A percentile compares a stretch with the other conserved stretches of the same genome.
Evolutionary conservation across 2,113 vertebrate species (phyloP).

Genomic region (Mastomys coucha): DNA sequence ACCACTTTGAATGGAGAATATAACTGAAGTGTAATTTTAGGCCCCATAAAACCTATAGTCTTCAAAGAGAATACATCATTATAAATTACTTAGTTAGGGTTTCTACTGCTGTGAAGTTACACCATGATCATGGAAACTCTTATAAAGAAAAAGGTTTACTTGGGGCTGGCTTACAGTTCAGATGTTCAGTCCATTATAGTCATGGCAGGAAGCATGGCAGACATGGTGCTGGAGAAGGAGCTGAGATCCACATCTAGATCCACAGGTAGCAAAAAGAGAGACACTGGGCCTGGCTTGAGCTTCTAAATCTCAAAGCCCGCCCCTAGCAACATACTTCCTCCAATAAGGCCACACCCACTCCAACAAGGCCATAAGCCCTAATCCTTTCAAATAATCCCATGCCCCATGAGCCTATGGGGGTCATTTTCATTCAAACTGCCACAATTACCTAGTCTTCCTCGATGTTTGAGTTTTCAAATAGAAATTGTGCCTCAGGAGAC

Average conservation of each 20-base stretch:
- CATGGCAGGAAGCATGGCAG: background rate
- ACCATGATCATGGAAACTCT: background rate
- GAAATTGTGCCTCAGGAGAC: conserved; percentile 60
- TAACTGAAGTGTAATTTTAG: conserved; percentile 50
- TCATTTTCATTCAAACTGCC: background rate
- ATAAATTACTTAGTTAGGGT: background rate
- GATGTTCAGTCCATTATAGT: background rate
- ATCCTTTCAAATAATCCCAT: background rate
- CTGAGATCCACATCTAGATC: background rate
- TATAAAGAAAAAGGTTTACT: background rate
- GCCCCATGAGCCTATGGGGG: too few species aligned
- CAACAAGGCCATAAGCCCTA: background rate
- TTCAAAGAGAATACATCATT: conserved; percentile 53
- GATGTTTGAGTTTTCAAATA: conserved; percentile 64
- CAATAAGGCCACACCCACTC: background rate
- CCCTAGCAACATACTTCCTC: background rate
- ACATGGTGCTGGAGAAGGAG: background rate
- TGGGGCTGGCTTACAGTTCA: background rate
- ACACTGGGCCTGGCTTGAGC: background rate
- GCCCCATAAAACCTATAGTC: conserved; percentile 20
- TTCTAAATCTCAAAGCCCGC: background rate
- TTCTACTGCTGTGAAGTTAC: background rate
- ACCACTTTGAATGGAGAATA: conserved; percentile 57
- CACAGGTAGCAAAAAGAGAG: background rate
- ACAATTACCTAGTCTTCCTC: conserved; percentile 17